Percentiles rank a stretch among this genome's conserved stretches.
phyloP scores from a whole-genome alignment of 2,797 vertebrate genomes.

The Darevskia nairensis region DNA sequence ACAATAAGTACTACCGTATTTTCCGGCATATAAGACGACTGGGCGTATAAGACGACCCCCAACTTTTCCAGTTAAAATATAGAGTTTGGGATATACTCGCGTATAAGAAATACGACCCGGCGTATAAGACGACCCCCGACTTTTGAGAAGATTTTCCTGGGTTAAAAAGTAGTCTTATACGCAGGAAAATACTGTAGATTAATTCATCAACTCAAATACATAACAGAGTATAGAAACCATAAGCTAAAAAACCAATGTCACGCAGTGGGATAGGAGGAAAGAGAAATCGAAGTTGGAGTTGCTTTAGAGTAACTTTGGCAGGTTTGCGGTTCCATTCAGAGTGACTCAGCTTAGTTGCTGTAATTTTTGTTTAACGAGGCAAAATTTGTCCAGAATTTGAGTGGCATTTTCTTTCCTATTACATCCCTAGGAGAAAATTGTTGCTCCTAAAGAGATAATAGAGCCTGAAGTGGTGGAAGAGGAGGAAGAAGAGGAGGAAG shows the following conservation, averaged over 20 bases:
- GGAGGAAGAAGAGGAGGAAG: conserved; percentile 54
- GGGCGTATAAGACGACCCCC: no score
- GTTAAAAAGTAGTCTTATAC: no score
- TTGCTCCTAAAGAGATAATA: conserved; percentile 53
- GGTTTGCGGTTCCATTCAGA: neutral
- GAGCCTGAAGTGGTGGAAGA: conserved; percentile 31
- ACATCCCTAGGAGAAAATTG: conserved; percentile 67
- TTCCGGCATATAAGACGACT: no score
- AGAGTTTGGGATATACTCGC: no score
- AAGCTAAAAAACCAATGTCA: neutral
- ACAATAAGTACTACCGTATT: neutral
- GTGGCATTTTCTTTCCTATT: conserved; percentile 24
- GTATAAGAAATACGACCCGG: no score
- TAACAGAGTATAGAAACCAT: neutral
- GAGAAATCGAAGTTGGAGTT: neutral
- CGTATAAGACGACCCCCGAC: no score
- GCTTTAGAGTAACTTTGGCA: neutral
- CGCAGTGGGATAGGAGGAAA: neutral
- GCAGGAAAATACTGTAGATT: no score
- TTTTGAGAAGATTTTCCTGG: no score
- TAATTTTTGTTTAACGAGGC: neutral
- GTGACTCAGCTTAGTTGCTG: neutral
- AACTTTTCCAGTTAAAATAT: no score
- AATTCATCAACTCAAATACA: neutral
- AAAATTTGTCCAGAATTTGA: neutral